Percentiles rank a stretch among this genome's conserved stretches.
phyloP scores from a whole-genome alignment of 1,140 invertebrate species.

The Drosophila persimilis region DNA sequence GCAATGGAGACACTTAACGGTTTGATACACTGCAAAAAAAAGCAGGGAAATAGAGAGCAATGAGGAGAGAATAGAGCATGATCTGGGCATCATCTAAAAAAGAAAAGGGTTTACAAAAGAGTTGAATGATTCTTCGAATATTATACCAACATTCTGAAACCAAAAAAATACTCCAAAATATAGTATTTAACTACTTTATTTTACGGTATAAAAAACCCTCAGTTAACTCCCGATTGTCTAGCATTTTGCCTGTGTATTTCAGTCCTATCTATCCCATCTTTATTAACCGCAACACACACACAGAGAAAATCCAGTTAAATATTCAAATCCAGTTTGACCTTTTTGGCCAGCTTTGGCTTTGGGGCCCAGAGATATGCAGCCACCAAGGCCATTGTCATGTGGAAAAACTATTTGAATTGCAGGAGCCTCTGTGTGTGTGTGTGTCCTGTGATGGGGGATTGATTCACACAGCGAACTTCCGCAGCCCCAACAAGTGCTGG shows the following conservation, averaged over 20 bases:
- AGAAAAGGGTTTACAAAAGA: no score
- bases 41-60: no score
- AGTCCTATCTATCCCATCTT: neutral
- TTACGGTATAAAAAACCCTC: no score
- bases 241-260: neutral
- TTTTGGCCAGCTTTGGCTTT: neutral
- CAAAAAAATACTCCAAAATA: no score
- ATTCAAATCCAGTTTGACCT: constrained; percentile 23
- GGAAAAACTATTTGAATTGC: constrained; percentile 49
- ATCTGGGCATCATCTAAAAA: no score
- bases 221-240: no score
- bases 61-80: no score
- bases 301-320: constrained; percentile 3
- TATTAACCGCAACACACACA: constrained; percentile 1
- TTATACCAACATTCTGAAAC: no score
- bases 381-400: constrained; percentile 18
- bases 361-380: constrained; percentile 22
- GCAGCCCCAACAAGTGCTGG: constrained; percentile 22
- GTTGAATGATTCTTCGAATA: no score
- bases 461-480: constrained; percentile 69
- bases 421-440: neutral
- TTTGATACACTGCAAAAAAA: neutral
- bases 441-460: constrained; percentile 38
- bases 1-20: no score
- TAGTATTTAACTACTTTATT: no score